Percentiles rank a stretch among this genome's conserved stretches.
Conservation (phyloP, 2,113 vertebrate species). For the Podocnemis expansa region DNA sequence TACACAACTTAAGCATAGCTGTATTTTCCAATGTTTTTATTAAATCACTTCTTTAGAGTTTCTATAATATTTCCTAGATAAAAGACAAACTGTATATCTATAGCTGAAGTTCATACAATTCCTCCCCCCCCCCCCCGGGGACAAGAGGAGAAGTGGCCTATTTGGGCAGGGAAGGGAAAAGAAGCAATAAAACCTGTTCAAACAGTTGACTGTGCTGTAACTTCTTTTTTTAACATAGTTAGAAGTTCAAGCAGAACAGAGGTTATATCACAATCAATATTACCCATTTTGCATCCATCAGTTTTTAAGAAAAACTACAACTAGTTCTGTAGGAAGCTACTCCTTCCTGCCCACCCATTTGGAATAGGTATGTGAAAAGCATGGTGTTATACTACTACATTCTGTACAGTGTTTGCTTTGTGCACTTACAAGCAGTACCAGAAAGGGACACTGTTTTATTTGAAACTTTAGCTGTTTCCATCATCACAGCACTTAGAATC, state of each 20-base stretch:
- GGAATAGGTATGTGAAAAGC: too few species aligned
- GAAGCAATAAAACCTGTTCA: neutral
- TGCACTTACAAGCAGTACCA: too few species aligned
- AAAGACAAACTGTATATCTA: conserved; percentile 42
- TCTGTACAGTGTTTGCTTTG: too few species aligned
- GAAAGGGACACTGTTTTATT: too few species aligned
- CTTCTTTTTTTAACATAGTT: neutral
- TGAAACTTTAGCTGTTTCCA: too few species aligned
- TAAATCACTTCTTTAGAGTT: conserved; percentile 41
- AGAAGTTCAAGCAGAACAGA: neutral
- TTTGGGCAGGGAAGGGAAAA: neutral
- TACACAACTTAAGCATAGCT: neutral
- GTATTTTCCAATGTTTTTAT: conserved; percentile 40
- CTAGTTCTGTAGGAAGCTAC: too few species aligned
- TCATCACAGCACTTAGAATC: too few species aligned
- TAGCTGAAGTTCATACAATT: conserved; percentile 14
- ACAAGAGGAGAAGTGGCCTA: too few species aligned
- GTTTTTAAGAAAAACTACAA: too few species aligned
- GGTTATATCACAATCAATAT: neutral
- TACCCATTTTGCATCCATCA: neutral
- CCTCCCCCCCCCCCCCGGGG: neutral
- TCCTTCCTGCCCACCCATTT: too few species aligned
- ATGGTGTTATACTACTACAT: too few species aligned
- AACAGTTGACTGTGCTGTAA: neutral
- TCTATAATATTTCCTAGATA: conserved; percentile 42